A percentile compares a stretch with the other conserved stretches of the same genome.
These are phyloP conservation scores for Ochropleura leucogaster DNA, from an alignment of 2,888 invertebrate species.

Conservation along the genomic window DNA sequence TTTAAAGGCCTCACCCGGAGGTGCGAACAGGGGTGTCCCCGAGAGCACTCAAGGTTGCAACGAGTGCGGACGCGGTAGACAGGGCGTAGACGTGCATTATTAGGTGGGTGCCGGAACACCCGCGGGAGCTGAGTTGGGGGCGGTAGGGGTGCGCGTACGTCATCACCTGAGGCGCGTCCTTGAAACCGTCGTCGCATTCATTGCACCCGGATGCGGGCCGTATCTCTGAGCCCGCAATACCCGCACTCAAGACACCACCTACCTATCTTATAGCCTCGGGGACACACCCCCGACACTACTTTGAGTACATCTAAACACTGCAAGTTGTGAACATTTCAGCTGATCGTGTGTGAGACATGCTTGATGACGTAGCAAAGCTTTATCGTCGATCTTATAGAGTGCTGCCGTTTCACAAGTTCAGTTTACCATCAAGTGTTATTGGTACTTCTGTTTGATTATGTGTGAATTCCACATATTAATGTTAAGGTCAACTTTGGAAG, in stretches of 20 bases:
- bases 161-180: slow-evolving; percentile 91
- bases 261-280: slow-evolving; percentile 67
- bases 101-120: slow-evolving; percentile 90
- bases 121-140: slow-evolving; percentile 82
- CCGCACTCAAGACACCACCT: slow-evolving; percentile 80
- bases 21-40: slow-evolving; percentile 77
- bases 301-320: slow-evolving; percentile 46
- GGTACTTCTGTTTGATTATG: background rate
- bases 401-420: slow-evolving; percentile 10
- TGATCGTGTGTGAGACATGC: slow-evolving; percentile 31
- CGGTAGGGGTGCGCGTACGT: slow-evolving; percentile 87
- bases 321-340: slow-evolving; percentile 51
- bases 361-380: slow-evolving; percentile 35
- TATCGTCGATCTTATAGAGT: slow-evolving; percentile 16
- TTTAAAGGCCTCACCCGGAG: slow-evolving; percentile 66
- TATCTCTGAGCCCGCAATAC: slow-evolving; percentile 84
- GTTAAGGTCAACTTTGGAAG: slow-evolving; percentile 1
- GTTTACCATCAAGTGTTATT: slow-evolving; percentile 6
- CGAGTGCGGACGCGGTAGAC: slow-evolving; percentile 89
- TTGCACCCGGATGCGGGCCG: slow-evolving; percentile 90
- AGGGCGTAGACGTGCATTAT: slow-evolving; percentile 91
- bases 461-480: slow-evolving; percentile 2
- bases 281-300: slow-evolving; percentile 55
- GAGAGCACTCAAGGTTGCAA: slow-evolving; percentile 88
- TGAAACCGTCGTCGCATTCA: slow-evolving; percentile 90